Conservation (phyloP, 2,113 vertebrate species). For the Callipepla californica region DNA sequence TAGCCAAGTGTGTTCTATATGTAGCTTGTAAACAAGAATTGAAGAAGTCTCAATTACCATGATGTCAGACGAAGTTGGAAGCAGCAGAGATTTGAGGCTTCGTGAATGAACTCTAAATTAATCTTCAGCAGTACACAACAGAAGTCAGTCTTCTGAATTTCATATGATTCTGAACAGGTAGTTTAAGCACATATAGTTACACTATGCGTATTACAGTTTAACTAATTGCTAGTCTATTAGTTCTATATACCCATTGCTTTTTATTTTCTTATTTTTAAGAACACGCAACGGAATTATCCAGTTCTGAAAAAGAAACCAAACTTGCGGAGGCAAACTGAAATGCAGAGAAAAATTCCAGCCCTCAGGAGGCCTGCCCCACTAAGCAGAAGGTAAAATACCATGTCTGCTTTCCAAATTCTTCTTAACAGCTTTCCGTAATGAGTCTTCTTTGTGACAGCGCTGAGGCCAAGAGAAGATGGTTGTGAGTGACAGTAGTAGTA, state of each 20-base stretch:
- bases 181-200: not conserved
- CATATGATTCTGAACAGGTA: not conserved
- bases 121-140: not conserved
- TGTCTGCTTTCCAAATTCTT: not conserved
- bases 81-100: not conserved
- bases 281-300: constrained; percentile 78
- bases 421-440: not conserved
- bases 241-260: not conserved
- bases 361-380: constrained; percentile 82
- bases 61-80: not conserved
- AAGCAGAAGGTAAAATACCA: constrained; percentile 82
- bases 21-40: not conserved
- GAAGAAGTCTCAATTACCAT: not conserved
- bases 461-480: not conserved
- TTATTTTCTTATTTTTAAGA: constrained; percentile 61
- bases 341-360: constrained; percentile 76
- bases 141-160: not conserved
- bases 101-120: too few relatives aligned
- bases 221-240: not conserved
- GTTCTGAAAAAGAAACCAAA: constrained; percentile 81
- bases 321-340: constrained; percentile 82
- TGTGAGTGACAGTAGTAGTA: not conserved
- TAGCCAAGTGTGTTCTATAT: not conserved
- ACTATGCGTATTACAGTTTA: too few relatives aligned
- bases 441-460: not conserved